Evolutionary conservation across 2,888 invertebrate species (phyloP), one percentile per base, ranked within the genome.

Genomic region (Patella ulyssiponensis): DNA sequence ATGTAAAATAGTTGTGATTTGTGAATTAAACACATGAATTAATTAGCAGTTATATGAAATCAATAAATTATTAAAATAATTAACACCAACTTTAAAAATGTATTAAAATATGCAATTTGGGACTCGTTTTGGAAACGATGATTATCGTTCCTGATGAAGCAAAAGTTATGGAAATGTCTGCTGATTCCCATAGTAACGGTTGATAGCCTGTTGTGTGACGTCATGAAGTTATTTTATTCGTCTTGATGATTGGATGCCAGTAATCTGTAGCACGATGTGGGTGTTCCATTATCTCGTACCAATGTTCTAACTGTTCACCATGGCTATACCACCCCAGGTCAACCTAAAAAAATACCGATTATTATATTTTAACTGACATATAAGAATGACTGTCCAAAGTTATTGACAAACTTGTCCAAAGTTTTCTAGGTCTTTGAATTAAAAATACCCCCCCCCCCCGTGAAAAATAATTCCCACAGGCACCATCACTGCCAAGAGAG

Each of bases 241-340:
- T 88, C 78, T 89, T 89, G 79, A 89, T 89, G 72, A 89, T 85
- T 4, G 88, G 87, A 78, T 89, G 89, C 89, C 89, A 89, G 80
- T 87, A 84, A 80, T 89, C 89, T 12, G 88, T 86, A 3, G 89
- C 86, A 27, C 89, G 81, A 76, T 89, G 89, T 17, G 89, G 89
- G 52, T 89, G 89, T 73, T 89, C 89, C 89, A 89, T 89, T 56
- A 89, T 88, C 73, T 89, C 88, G 75, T 88, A 89, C 89, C 89
- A 89, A 77, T 89, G 89, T 56, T 88, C 88, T 27, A 89, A 80
- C 74, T 88, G 88, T 76, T 88, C 88, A 9, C 89, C 89, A 70
- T 89, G 89, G 54, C 88, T 88, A 78, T 88, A 88, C 89, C 89
- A 89, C 9, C 89, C 89, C 51, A 89, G 82, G 69, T 89, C 89